Evolutionary conservation across 2,797 vertebrate genomes (phyloP).

Genomic region (Limnodromus scolopaceus): DNA sequence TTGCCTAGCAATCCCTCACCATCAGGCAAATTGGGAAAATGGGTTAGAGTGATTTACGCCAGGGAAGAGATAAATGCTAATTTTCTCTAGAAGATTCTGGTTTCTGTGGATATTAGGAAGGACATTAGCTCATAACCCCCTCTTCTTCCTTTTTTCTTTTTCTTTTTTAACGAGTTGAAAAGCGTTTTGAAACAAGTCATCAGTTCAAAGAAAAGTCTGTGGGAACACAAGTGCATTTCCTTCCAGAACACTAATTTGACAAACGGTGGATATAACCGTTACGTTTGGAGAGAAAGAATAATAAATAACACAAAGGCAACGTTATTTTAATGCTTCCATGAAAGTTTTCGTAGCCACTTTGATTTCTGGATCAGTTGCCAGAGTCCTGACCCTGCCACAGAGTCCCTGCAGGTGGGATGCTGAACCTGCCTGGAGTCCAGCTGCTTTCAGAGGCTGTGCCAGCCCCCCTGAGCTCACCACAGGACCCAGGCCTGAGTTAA

Average conservation of each 20-base stretch:
- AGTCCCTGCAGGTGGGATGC: not conserved
- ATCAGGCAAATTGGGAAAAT: not conserved
- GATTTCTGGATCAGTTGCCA: not conserved
- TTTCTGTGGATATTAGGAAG: conserved; percentile 26
- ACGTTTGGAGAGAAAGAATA: not conserved
- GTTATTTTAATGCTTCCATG: not conserved
- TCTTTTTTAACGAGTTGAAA: not conserved
- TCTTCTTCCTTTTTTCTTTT: not conserved
- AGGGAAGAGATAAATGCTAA: not conserved
- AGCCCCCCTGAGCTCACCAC: not conserved
- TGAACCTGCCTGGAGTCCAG: not conserved
- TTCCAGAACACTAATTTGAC: not conserved
- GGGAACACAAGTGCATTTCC: not conserved
- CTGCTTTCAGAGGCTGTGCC: not conserved
- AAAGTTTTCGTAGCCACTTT: not conserved
- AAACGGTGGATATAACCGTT: not conserved
- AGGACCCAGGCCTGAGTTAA: not conserved
- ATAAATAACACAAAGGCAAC: not conserved
- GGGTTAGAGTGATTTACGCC: not conserved
- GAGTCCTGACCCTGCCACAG: not conserved
- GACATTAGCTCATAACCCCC: not conserved
- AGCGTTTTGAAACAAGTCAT: not conserved
- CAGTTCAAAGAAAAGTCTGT: not conserved
- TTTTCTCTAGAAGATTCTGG: conserved; percentile 17
- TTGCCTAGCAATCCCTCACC: conserved; percentile 22